Evolutionary conservation across 2,113 vertebrate genomes (phyloP).

Genomic region (Daphoenositta chrysoptera): DNA sequence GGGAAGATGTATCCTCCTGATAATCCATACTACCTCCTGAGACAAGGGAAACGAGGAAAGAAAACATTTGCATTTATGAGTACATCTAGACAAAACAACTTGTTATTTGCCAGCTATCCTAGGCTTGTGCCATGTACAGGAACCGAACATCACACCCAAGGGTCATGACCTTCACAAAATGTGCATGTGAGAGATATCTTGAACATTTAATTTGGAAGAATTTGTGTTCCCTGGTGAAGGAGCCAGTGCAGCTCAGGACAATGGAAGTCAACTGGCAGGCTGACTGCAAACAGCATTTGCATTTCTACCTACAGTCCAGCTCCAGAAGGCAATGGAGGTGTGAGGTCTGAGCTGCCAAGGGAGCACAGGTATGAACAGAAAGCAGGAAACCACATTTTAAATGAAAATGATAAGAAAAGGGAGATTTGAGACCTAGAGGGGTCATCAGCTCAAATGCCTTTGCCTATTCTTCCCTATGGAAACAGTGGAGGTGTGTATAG

Average conservation of each 20-base stretch:
- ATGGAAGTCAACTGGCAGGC: background rate
- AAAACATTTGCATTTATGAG: background rate
- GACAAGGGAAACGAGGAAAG: background rate
- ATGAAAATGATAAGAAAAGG: background rate
- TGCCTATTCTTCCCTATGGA: background rate
- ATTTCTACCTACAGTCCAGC: background rate
- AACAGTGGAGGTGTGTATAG: background rate
- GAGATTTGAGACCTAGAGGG: background rate
- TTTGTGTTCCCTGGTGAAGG: background rate
- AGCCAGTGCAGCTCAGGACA: background rate
- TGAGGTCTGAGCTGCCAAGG: background rate
- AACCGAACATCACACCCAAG: background rate
- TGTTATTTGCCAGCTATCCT: background rate
- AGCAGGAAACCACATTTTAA: background rate
- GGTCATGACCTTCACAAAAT: background rate
- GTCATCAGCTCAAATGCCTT: background rate
- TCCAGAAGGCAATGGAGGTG: background rate
- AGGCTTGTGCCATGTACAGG: background rate
- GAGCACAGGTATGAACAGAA: background rate
- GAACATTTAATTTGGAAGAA: background rate
- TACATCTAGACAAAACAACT: background rate
- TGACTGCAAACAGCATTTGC: background rate
- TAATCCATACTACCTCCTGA: background rate
- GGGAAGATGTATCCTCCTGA: background rate
- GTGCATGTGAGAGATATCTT: fast-evolving